Evolutionary conservation across 2,113 vertebrate genomes (phyloP).

Genomic region (Gallinago paraguaiae): DNA sequence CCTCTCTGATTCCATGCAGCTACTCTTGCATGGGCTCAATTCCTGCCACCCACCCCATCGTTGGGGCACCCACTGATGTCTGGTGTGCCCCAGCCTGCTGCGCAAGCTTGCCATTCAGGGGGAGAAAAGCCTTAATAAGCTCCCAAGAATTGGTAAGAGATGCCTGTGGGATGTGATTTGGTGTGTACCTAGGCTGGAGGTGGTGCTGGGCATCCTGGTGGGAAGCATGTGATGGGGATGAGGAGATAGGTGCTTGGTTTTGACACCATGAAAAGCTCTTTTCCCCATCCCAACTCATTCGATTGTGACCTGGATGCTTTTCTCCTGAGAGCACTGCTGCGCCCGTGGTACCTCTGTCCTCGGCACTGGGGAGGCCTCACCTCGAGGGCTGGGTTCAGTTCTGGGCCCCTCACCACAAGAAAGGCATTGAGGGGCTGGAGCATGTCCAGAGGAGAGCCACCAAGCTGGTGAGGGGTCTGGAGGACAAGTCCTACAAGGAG

Average conservation of each 20-base stretch:
- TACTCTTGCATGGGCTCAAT: not conserved
- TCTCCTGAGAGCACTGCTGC: too few species aligned
- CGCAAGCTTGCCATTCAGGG: rapidly evolving
- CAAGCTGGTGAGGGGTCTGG: too few species aligned
- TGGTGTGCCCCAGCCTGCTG: rapidly evolving
- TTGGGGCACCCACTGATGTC: not conserved
- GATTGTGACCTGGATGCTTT: not conserved
- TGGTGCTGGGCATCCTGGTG: rapidly evolving
- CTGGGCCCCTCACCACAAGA: too few species aligned
- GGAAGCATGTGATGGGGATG: rapidly evolving
- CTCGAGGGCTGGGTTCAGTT: too few species aligned
- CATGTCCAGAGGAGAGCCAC: too few species aligned
- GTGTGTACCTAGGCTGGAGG: rapidly evolving
- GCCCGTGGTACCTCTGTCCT: too few species aligned
- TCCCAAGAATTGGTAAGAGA: not conserved
- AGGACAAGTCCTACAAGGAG: too few species aligned
- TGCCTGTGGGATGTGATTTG: rapidly evolving
- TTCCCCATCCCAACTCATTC: too few species aligned
- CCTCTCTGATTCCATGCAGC: rapidly evolving
- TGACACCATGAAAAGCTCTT: rapidly evolving
- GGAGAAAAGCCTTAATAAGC: not conserved
- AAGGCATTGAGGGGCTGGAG: too few species aligned
- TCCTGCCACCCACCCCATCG: rapidly evolving
- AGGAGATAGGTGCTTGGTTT: not conserved
- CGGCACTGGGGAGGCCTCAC: too few species aligned